phyloP scores from a whole-genome alignment of 1,140 invertebrate species.

The Ips typographus region DNA sequence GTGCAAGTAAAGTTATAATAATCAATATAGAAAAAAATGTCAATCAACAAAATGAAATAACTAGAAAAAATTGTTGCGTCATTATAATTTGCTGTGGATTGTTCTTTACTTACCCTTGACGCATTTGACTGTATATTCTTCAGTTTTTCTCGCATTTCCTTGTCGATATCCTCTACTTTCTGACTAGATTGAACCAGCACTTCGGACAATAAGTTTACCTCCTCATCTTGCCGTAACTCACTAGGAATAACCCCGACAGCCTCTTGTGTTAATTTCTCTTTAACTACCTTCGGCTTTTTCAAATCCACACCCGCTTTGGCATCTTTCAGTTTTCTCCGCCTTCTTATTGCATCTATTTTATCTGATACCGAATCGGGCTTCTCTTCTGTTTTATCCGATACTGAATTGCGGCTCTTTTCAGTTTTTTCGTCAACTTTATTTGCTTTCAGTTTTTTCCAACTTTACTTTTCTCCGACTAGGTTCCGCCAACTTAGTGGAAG shows the following conservation, averaged over 20 bases:
- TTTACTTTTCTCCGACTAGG: neutral
- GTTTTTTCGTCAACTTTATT: neutral
- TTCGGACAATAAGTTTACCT: slow-evolving; percentile 44
- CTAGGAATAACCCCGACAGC: slow-evolving; percentile 10
- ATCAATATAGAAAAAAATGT: too few species aligned
- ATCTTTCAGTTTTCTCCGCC: slow-evolving; percentile 19
- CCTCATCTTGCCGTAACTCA: slow-evolving; percentile 41
- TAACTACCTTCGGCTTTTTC: slow-evolving; percentile 19
- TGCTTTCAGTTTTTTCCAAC: slow-evolving; percentile 11
- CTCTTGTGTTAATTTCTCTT: slow-evolving; percentile 4
- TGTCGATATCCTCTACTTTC: slow-evolving; percentile 40
- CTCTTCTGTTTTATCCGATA: slow-evolving; percentile 6
- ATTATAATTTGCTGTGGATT: neutral
- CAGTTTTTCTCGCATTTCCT: slow-evolving; percentile 34
- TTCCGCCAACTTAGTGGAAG: too few species aligned
- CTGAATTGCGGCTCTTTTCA: neutral
- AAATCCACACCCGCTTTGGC: slow-evolving; percentile 6
- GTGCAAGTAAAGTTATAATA: too few species aligned
- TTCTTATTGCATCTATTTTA: slow-evolving; percentile 25
- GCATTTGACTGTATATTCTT: slow-evolving; percentile 33
- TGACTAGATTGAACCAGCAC: slow-evolving; percentile 37
- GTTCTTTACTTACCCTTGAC: neutral
- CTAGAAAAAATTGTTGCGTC: too few species aligned
- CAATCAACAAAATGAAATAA: too few species aligned
- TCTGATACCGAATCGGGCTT: slow-evolving; percentile 17